Conservation (phyloP, 2,797 vertebrate species). For the Kryptolebias ocellatus region DNA sequence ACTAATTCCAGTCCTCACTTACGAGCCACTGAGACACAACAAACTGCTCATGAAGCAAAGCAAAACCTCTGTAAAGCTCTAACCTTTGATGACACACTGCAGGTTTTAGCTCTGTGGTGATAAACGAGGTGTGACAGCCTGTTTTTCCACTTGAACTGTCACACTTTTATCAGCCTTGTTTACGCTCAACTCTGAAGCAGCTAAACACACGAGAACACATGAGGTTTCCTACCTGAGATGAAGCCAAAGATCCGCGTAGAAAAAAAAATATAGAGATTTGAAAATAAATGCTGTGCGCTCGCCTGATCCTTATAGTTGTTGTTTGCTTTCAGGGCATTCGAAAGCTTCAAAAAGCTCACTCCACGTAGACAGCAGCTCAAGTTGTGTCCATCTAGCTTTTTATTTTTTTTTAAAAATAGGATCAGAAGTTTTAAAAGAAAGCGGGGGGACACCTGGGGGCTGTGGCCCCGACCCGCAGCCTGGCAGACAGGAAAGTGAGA, state of each 20-base stretch:
- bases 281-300: too few species aligned
- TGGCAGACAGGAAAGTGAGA: conserved; percentile 2
- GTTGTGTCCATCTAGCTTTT: conserved; percentile 56
- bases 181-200: background rate
- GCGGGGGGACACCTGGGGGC: conserved; percentile 21
- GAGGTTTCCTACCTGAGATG: conserved; percentile 55
- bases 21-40: background rate
- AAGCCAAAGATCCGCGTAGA: background rate
- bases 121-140: conserved; percentile 2
- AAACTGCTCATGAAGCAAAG: background rate
- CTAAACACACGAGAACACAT: background rate
- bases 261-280: too few species aligned
- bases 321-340: background rate
- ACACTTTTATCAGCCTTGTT: conserved; percentile 11
- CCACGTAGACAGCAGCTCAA: conserved; percentile 15
- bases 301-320: too few species aligned
- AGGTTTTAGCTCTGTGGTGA: conserved; percentile 18
- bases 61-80: too few species aligned
- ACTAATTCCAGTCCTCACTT: background rate
- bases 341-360: too few species aligned
- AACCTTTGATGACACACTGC: conserved; percentile 6
- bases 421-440: background rate
- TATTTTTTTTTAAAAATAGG: background rate
- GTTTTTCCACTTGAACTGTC: conserved; percentile 42
- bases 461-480: conserved; percentile 9